Evolutionary conservation across 2,888 invertebrate genomes (phyloP).

Genomic region (Thysanoteuthis rhombus): DNA sequence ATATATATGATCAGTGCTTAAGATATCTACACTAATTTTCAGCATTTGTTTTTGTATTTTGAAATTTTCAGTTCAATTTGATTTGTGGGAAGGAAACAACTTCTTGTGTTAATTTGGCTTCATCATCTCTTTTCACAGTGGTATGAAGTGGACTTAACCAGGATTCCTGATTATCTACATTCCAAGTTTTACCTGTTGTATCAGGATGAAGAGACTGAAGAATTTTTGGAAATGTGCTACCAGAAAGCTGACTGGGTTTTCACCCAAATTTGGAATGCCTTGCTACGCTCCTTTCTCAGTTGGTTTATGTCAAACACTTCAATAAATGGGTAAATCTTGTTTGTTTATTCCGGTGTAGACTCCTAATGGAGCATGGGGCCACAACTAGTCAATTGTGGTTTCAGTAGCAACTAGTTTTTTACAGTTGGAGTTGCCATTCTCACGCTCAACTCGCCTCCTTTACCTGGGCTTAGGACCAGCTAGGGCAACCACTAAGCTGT

Average conservation of each 20-base stretch:
- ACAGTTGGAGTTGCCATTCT: no score
- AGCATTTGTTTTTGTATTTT: background rate
- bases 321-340: constrained; percentile 91
- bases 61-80: background rate
- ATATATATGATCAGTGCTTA: no score
- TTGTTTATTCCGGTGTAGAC: no score
- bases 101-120: background rate
- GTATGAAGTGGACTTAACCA: constrained; percentile 55
- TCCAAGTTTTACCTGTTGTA: constrained; percentile 55
- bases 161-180: constrained; percentile 51
- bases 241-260: constrained; percentile 87
- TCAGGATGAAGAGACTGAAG: constrained; percentile 79
- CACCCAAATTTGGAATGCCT: constrained; percentile 88
- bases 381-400: no score
- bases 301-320: constrained; percentile 94
- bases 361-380: no score
- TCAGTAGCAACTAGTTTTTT: no score
- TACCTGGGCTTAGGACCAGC: no score
- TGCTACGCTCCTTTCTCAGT: constrained; percentile 85
- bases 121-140: constrained; percentile 52
- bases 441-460: no score
- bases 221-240: constrained; percentile 79
- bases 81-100: background rate
- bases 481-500: no score
- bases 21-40: no score